Base-by-base conservation (phyloP, 2,888 invertebrate species). In the Podabrus alpinus region DNA sequence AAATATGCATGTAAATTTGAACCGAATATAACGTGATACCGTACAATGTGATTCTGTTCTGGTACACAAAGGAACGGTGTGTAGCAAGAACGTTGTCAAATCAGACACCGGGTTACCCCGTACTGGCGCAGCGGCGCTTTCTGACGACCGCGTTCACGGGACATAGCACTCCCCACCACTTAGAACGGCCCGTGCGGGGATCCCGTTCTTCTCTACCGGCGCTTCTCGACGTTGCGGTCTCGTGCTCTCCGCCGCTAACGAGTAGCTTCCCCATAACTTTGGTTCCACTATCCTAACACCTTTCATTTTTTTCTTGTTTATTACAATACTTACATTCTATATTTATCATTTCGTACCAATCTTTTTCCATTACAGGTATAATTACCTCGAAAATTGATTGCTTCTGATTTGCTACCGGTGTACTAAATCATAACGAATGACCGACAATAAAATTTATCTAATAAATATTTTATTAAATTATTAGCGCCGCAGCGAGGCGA, bases 131-230 rank as follows among this genome's bases (percentile, higher is more conserved):
- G 84, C 84, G 85, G 73, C 74, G 74, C 77, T 77, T 67, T 69
- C 80, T 82, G 82, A 83, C 83, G 83, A 82, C 81, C 81, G 82
- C 81, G 82, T 81, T 81, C 81, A 80, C 84, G 83, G 85, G 84
- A 83, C 82, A 79, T 79, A 76, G 75, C 78, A 77, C 77, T 77
- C 84, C 82, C 82, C 82, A 79, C 82, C 75, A 77, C 76, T 75
- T 70, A 72, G 66, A 83, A 79, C 83, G 85, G 84, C 85, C 84
- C 86, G 84, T 84, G 84, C 84, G 81, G 82, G 84, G 84, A 85
- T 85, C 82, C 81, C 82, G 78, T 80, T 77, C 79, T 79, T 80
- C 76, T 72, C 80, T 78, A 80, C 81, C 82, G 84, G 84, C 84
- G 84, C 84, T 84, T 82, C 80, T 81, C 78, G 78, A 75, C 80